Conservation (phyloP, 2,797 vertebrate genomes). For the Lagodon rhomboides region DNA sequence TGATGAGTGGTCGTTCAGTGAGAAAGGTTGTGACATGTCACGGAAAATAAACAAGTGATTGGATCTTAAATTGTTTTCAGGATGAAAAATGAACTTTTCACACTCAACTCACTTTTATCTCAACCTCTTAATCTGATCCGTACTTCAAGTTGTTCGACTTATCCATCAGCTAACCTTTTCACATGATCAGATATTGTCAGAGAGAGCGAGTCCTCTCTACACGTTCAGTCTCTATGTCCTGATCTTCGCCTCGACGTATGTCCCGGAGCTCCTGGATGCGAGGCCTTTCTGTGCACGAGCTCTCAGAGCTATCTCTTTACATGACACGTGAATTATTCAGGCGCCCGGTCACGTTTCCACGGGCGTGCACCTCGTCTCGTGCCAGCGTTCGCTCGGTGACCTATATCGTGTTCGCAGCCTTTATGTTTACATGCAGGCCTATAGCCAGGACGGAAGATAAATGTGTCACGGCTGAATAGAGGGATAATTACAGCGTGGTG, state of each 20-base stretch:
- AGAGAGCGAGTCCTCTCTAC: not conserved
- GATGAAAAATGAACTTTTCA: not conserved
- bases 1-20: not conserved
- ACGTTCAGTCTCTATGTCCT: not conserved
- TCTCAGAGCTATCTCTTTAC: slow-evolving; percentile 71
- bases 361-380: slow-evolving; percentile 41
- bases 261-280: slow-evolving; percentile 29
- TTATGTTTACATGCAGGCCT: slow-evolving; percentile 32
- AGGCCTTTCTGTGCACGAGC: slow-evolving; percentile 30
- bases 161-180: not conserved
- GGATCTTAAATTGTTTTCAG: not conserved
- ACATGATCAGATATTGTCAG: not conserved
- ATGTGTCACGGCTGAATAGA: slow-evolving; percentile 21
- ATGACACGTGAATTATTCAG: slow-evolving; percentile 78
- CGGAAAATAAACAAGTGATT: too few relatives aligned
- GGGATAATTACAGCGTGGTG: not conserved
- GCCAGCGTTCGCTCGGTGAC: slow-evolving; percentile 59
- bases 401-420: slow-evolving; percentile 62
- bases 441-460: slow-evolving; percentile 25
- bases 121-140: not conserved
- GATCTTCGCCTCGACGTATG: slow-evolving; percentile 30
- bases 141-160: not conserved
- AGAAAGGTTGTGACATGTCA: too few relatives aligned
- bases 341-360: slow-evolving; percentile 70
- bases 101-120: not conserved